phyloP scores from a whole-genome alignment of 2,113 vertebrate genomes.

The Bothrops jararaca region DNA sequence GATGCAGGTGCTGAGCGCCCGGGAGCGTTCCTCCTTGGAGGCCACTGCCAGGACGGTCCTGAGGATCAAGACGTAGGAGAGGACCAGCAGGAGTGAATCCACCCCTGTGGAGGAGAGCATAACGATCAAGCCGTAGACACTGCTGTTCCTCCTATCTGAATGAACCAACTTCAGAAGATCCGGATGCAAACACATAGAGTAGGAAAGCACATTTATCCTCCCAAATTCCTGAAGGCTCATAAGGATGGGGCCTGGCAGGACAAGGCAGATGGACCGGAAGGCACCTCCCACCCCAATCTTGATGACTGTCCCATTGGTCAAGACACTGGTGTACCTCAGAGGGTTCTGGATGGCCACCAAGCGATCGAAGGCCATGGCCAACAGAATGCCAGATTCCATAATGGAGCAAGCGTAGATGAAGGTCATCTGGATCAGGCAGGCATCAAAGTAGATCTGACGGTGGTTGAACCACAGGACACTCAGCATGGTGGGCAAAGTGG shows the following conservation, averaged over 20 bases:
- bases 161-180: constrained; percentile 33
- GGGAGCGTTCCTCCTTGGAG: constrained; percentile 7
- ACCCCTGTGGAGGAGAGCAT: constrained; percentile 32
- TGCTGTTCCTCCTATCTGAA: constrained; percentile 33
- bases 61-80: constrained; percentile 45
- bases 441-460: constrained; percentile 3
- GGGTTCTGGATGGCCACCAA: constrained; percentile 48
- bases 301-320: background rate
- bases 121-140: rapidly evolving
- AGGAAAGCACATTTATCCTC: constrained; percentile 26
- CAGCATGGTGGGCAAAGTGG: constrained; percentile 50
- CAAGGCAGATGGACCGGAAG: constrained; percentile 21
- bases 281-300: constrained; percentile 23
- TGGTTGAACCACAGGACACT: constrained; percentile 39
- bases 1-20: constrained; percentile 33
- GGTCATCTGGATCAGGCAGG: constrained; percentile 33
- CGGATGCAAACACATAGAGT: constrained; percentile 59
- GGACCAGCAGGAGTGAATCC: constrained; percentile 37
- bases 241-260: constrained; percentile 10
- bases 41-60: constrained; percentile 30
- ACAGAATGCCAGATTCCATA: constrained; percentile 36
- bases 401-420: constrained; percentile 52
- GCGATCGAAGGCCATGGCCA: constrained; percentile 56
- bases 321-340: constrained; percentile 29
- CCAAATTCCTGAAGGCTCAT: constrained; percentile 48